These are phyloP conservation scores for Diabrotica undecimpunctata DNA, from an alignment of 1,140 invertebrate species.

Conservation along the genomic window DNA sequence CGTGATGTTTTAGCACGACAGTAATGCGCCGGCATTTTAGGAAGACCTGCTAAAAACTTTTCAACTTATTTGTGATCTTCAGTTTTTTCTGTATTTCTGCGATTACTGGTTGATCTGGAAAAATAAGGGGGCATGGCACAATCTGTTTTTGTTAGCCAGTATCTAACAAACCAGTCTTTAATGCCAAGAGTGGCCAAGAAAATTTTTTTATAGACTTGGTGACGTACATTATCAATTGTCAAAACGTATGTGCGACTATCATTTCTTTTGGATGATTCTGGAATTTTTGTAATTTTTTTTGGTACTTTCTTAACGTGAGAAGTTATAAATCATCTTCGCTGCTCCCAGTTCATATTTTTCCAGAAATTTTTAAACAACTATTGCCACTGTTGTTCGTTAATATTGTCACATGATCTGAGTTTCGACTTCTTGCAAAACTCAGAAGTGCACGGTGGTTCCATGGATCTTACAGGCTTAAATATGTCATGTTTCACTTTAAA, in stretches of 20 bases:
- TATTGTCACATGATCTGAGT: conserved; percentile 15
- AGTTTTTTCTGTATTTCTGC: too few species aligned
- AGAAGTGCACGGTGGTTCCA: conserved; percentile 10
- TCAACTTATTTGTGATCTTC: neutral
- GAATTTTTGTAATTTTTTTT: too few species aligned
- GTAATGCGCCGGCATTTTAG: neutral
- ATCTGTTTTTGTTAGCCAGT: neutral
- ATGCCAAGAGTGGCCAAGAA: neutral
- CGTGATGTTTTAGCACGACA: neutral
- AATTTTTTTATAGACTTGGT: conserved; percentile 8
- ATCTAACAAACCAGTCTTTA: neutral
- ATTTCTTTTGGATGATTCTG: conserved; percentile 10
- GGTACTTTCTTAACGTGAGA: conserved; percentile 5
- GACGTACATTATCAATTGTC: conserved; percentile 9
- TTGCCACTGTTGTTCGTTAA: conserved; percentile 13
- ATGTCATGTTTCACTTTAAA: conserved; percentile 8
- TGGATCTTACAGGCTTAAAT: conserved; percentile 11
- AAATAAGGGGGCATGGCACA: too few species aligned
- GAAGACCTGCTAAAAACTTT: conserved; percentile 1
- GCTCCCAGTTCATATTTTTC: conserved; percentile 17
- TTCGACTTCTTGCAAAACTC: conserved; percentile 16
- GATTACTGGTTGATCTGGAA: too few species aligned
- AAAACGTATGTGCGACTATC: conserved; percentile 6
- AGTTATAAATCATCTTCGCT: conserved; percentile 18
- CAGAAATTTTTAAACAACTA: conserved; percentile 13